These are phyloP conservation scores for Pogoniulus pusillus DNA, from an alignment of 2,797 vertebrate genomes.

Conservation along the genomic window DNA sequence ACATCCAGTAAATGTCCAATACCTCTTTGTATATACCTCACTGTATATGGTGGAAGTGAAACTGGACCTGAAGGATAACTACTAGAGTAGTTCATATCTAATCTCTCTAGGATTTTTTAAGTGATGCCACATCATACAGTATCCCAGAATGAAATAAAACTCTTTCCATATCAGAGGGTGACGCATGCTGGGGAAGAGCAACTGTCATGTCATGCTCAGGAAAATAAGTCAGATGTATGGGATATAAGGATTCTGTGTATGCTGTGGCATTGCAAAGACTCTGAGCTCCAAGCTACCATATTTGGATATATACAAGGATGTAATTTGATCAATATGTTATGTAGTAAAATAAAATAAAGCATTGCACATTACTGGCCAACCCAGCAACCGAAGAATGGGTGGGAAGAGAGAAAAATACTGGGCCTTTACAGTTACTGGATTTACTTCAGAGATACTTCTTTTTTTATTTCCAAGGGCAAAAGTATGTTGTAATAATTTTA, in stretches of 20 bases:
- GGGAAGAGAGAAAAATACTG: conserved; percentile 15
- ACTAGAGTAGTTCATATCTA: not conserved
- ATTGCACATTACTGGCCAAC: not conserved
- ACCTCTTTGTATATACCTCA: not conserved
- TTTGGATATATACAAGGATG: not conserved
- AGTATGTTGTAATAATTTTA: conserved; percentile 46
- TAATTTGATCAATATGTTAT: not conserved
- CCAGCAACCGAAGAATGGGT: not conserved
- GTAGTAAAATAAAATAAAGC: not conserved
- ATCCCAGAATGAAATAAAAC: not conserved
- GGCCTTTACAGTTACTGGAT: conserved; percentile 25
- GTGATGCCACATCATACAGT: not conserved
- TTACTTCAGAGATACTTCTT: conserved; percentile 18
- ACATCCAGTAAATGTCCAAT: not conserved
- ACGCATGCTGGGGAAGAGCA: not conserved
- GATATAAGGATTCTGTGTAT: not conserved
- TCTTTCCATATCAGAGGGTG: not conserved
- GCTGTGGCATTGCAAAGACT: not conserved
- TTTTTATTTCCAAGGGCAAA: not conserved
- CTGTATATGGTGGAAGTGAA: not conserved
- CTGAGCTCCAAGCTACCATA: not conserved
- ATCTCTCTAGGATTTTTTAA: not conserved
- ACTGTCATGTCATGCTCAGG: fast-evolving
- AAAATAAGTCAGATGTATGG: not conserved
- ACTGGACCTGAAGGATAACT: not conserved